Conservation (phyloP, 2,888 invertebrate species). For the Hedya salicella region DNA sequence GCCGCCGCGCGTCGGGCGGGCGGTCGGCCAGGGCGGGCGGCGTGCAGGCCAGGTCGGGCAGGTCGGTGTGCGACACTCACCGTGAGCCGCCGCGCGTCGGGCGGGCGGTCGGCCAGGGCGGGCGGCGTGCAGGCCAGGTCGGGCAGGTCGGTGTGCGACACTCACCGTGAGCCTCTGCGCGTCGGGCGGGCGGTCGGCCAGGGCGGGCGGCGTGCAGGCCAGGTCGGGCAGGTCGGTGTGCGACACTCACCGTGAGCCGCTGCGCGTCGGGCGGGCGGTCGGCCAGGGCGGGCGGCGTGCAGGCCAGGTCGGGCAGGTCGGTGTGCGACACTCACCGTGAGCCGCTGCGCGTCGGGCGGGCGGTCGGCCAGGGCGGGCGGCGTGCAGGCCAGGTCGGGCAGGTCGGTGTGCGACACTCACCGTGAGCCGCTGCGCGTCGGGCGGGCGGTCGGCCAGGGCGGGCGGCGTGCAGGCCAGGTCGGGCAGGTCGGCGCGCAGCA, state of each 20-base stretch:
- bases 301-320: conserved; percentile 15
- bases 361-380: conserved; percentile 70
- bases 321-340: conserved; percentile 61
- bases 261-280: conserved; percentile 51
- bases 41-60: conserved; percentile 57
- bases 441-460: conserved; percentile 53
- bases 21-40: conserved; percentile 64
- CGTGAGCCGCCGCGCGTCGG: conserved; percentile 59
- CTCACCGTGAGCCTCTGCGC: conserved; percentile 57
- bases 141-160: conserved; percentile 66
- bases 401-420: conserved; percentile 55
- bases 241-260: conserved; percentile 58
- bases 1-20: conserved; percentile 54
- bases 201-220: conserved; percentile 59
- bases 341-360: too few relatives aligned
- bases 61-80: conserved; percentile 52
- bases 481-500: conserved; percentile 81
- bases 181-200: conserved; percentile 52
- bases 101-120: conserved; percentile 62
- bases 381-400: conserved; percentile 86
- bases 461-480: conserved; percentile 87
- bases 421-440: conserved; percentile 60
- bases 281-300: conserved; percentile 58
- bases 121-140: conserved; percentile 61
- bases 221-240: conserved; percentile 64